Evolutionary conservation across 1,140 invertebrate species (phyloP), one percentile per base, ranked within the genome.

Genomic region (Drosophila nannoptera): DNA sequence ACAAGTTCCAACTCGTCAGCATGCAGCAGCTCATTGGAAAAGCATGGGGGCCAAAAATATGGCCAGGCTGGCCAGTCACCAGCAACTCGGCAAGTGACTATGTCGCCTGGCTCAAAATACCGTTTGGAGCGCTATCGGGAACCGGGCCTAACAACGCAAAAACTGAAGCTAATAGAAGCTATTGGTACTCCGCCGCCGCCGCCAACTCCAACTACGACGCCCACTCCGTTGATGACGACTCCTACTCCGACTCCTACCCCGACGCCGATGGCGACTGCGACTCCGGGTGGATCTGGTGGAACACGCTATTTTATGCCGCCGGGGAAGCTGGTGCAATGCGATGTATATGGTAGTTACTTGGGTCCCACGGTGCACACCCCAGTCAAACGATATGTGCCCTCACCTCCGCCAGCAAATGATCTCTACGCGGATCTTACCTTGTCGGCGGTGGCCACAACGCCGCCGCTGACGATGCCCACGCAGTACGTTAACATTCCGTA

Each of bases 321-420:
- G 29, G 77, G 73, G 12, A 14, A 22, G 8, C 31, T 82, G 5
- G 52, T 67, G 54, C 76, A 76, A 29, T 84, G 72, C 29, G 87
- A 88, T 40, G 71, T 78, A 5, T 87, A 78, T n/a, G 66, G 67
- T 43, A 71, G 75, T 8, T 90, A 89, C 61, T 63, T 90, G 40
- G 75, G 87, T 1, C 86, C 89, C 9, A 77, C 87, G 8, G 88
- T 88, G 8, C 89, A 90, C 49, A 90, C 89, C 22, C 89, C 89
- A 4, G 88, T 90, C 0, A 90, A 90, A 64, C 76, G 89, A 0
- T 90, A 90, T 59, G 77, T 90, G 11, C 89, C 89, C 5, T 89
- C 88, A 4, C 89, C 88, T n/a, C 88, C 88, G 2, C 75, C 87
- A n/a, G 72, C 82, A n/a, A 71, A 56, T 11, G 84, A 89, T 29